These are phyloP conservation scores for Aproaerema taeniolella DNA, from an alignment of 2,888 invertebrate genomes.

Conservation along the genomic window DNA sequence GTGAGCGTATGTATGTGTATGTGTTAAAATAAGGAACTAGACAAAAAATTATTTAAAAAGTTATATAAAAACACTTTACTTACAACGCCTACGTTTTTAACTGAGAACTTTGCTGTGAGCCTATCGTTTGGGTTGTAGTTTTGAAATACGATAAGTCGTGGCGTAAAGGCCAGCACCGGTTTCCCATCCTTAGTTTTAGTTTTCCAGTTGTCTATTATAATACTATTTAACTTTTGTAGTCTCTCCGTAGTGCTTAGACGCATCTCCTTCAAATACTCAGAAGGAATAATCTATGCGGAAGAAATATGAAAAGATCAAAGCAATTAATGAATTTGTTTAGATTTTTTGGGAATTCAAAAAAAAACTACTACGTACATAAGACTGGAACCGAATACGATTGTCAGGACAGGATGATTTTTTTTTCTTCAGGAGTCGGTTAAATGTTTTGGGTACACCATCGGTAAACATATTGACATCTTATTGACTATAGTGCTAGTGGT, in stretches of 20 bases:
- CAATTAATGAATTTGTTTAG: no score
- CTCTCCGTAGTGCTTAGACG: slow-evolving; percentile 49
- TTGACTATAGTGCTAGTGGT: no score
- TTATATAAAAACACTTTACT: slow-evolving; percentile 16
- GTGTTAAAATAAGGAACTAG: no score
- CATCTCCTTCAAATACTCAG: slow-evolving; percentile 59
- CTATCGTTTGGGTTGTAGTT: slow-evolving; percentile 73
- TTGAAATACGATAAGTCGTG: slow-evolving; percentile 78
- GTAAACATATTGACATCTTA: no score
- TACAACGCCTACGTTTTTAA: slow-evolving; percentile 78
- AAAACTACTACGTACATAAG: no score
- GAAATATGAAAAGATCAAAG: background rate
- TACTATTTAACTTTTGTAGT: slow-evolving; percentile 42
- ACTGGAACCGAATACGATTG: no score
- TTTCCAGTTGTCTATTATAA: slow-evolving; percentile 48
- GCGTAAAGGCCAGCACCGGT: slow-evolving; percentile 53
- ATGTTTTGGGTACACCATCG: no score
- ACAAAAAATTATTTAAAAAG: no score
- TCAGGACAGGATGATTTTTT: no score
- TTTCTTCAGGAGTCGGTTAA: no score
- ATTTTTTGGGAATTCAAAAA: no score
- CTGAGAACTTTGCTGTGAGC: slow-evolving; percentile 66
- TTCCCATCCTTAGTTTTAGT: slow-evolving; percentile 29
- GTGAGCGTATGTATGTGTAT: no score
- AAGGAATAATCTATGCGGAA: slow-evolving; percentile 52